Evolutionary conservation across 2,797 vertebrate genomes (phyloP).

Genomic region (Girardinus metallicus): DNA sequence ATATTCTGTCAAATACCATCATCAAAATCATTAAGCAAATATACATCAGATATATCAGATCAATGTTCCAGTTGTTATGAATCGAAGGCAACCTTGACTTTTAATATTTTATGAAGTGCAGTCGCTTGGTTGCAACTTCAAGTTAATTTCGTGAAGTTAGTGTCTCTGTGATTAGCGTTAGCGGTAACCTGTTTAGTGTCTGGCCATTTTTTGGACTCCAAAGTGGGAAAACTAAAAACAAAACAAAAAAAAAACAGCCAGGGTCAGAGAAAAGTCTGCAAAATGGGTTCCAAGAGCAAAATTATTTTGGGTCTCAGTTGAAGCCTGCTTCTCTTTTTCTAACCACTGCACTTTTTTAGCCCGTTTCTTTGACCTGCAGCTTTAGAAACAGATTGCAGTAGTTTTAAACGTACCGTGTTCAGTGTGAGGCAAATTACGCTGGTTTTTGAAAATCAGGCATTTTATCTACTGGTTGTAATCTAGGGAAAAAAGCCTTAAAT

Average conservation of each 20-base stretch:
- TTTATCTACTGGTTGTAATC: not conserved
- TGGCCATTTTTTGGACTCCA: not conserved
- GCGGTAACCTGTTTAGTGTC: no score
- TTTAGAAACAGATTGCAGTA: not conserved
- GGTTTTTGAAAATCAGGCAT: not conserved
- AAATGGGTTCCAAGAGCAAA: not conserved
- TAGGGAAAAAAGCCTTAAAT: not conserved
- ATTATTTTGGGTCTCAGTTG: not conserved
- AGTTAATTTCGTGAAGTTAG: not conserved
- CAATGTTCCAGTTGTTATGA: no score
- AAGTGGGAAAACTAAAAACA: not conserved
- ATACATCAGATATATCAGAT: no score
- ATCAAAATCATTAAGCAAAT: no score
- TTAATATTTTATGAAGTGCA: no score
- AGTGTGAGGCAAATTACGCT: not conserved
- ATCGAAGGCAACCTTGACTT: no score
- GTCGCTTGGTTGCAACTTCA: no score
- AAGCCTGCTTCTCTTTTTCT: not conserved
- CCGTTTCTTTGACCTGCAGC: not conserved
- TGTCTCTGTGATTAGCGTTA: not conserved
- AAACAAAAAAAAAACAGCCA: not conserved
- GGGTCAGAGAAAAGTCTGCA: not conserved
- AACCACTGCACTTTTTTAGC: not conserved
- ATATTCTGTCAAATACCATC: no score
- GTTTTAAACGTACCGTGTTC: not conserved